These are phyloP conservation scores for Sarcoramphus papa DNA, from an alignment of 2,797 vertebrate species.

Conservation along the genomic window DNA sequence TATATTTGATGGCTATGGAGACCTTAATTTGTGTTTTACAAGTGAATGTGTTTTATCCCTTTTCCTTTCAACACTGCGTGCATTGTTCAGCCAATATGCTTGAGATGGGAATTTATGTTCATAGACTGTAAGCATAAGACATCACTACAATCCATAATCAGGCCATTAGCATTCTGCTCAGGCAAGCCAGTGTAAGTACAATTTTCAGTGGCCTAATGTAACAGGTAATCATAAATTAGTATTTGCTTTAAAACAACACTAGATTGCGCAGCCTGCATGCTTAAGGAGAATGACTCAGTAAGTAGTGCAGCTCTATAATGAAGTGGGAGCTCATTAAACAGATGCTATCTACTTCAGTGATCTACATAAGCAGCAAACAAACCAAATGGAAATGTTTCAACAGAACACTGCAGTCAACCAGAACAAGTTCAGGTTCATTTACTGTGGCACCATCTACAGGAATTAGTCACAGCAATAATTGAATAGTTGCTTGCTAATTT, in stretches of 20 bases:
- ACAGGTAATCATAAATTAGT: slow-evolving; percentile 84
- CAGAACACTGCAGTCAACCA: slow-evolving; percentile 71
- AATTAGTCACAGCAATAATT: slow-evolving; percentile 76
- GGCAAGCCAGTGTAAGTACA: slow-evolving; percentile 66
- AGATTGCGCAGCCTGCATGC: slow-evolving; percentile 63
- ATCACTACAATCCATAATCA: slow-evolving; percentile 64
- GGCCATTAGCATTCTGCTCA: slow-evolving; percentile 73
- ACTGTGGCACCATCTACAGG: slow-evolving; percentile 67
- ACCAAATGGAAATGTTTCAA: slow-evolving; percentile 74
- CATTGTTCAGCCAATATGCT: slow-evolving; percentile 51
- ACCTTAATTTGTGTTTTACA: slow-evolving; percentile 17
- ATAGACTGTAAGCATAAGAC: slow-evolving; percentile 44
- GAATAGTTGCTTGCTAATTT: slow-evolving; percentile 74
- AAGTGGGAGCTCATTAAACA: slow-evolving; percentile 79
- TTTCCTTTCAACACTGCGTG: background rate
- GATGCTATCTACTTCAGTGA: slow-evolving; percentile 71
- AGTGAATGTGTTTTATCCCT: background rate
- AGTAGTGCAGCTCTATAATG: slow-evolving; percentile 65
- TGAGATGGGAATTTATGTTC: slow-evolving; percentile 65
- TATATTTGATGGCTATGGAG: slow-evolving; percentile 19
- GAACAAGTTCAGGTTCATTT: slow-evolving; percentile 77
- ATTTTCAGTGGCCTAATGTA: slow-evolving; percentile 79
- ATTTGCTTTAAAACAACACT: slow-evolving; percentile 78
- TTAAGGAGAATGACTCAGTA: slow-evolving; percentile 70
- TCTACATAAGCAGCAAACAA: slow-evolving; percentile 66